Percentiles rank a stretch among this genome's conserved stretches.
Evolutionary conservation across 2,888 invertebrate genomes (phyloP).

Genomic region (Seira sanloemensis): DNA sequence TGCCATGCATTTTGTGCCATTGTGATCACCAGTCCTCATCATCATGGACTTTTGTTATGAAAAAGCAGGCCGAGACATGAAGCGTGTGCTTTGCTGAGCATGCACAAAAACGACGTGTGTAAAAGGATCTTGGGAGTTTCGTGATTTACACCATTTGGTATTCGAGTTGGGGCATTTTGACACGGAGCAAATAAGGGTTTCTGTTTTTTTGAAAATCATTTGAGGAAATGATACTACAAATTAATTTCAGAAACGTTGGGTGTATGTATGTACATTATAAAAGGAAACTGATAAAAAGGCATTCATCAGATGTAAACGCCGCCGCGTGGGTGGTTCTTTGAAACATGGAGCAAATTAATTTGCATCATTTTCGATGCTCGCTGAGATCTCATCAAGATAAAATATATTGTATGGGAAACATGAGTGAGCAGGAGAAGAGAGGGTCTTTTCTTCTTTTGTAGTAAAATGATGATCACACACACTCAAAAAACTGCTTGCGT

Average conservation of each 20-base stretch:
- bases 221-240: neutral
- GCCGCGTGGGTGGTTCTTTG: slow-evolving; percentile 55
- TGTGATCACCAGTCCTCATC: too few species aligned
- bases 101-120: too few species aligned
- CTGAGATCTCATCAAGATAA: slow-evolving; percentile 52
- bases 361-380: slow-evolving; percentile 51
- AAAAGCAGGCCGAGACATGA: too few species aligned
- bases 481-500: too few species aligned
- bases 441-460: too few species aligned
- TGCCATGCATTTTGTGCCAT: too few species aligned
- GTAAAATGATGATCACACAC: neutral
- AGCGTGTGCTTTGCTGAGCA: too few species aligned
- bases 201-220: neutral
- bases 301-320: neutral
- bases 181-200: too few species aligned
- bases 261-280: neutral
- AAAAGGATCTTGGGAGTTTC: neutral
- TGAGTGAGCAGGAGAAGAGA: too few species aligned
- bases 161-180: slow-evolving; percentile 9
- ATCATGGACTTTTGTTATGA: too few species aligned
- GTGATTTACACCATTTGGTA: neutral
- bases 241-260: neutral
- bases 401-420: too few species aligned
- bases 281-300: neutral
- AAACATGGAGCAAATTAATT: slow-evolving; percentile 49